Evolutionary conservation across 2,888 invertebrate species (phyloP).

Genomic region (Drosophila seclusa): DNA sequence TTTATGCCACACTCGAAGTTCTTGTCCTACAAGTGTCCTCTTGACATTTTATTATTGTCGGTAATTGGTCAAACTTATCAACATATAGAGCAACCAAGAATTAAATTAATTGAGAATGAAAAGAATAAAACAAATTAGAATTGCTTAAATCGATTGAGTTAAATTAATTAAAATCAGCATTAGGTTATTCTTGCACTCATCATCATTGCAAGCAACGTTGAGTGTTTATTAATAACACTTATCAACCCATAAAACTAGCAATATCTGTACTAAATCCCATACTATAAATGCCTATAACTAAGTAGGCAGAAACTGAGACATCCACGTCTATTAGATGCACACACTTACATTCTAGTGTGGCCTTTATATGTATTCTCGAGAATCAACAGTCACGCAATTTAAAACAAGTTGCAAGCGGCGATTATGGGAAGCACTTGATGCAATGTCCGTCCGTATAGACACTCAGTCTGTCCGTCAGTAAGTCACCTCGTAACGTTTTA

Average conservation of each 20-base stretch:
- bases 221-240: neutral
- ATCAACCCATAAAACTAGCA: neutral
- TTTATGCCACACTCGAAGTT: conserved; percentile 21
- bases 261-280: conserved; percentile 5
- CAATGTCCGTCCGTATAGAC: conserved; percentile 30
- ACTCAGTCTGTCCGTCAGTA: neutral
- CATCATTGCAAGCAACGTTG: neutral
- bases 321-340: conserved; percentile 14
- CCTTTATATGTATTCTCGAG: conserved; percentile 16
- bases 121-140: neutral
- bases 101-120: neutral
- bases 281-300: conserved; percentile 9
- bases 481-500: conserved; percentile 40
- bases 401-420: conserved; percentile 44
- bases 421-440: conserved; percentile 67
- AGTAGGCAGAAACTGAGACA: conserved; percentile 13
- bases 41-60: neutral
- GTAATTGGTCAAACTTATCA: neutral
- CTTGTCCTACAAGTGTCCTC: neutral
- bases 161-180: neutral
- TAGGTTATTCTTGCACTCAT: neutral
- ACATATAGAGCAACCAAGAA: neutral
- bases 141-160: neutral
- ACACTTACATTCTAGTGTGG: conserved; percentile 18
- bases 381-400: conserved; percentile 68